Evolutionary conservation across 2,113 vertebrate genomes (phyloP).

Genomic region (Carollia perspicillata): DNA sequence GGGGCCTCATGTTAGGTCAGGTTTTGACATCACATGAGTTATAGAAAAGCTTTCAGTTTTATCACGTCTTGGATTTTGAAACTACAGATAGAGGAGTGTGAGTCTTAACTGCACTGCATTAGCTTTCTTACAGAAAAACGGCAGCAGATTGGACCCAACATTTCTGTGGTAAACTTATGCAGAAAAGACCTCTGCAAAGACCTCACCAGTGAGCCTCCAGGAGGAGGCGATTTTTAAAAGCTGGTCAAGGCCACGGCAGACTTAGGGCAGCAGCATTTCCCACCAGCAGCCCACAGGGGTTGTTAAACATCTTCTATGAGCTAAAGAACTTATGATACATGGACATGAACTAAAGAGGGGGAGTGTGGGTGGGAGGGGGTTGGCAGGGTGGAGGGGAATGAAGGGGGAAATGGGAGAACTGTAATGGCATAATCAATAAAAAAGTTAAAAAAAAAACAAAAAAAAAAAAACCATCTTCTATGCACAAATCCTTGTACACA

Average conservation of each 20-base stretch:
- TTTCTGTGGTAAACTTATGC: not conserved
- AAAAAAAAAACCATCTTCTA: no score
- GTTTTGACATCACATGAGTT: not conserved
- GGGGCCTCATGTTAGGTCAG: not conserved
- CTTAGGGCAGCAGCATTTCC: not conserved
- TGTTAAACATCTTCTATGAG: not conserved
- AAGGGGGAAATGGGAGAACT: no score
- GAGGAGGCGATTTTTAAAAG: not conserved
- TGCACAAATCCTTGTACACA: not conserved
- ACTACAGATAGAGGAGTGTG: not conserved
- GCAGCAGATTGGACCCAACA: not conserved
- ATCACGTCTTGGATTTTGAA: not conserved
- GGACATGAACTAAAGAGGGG: no score
- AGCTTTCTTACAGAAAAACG: not conserved
- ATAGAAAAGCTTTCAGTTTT: not conserved
- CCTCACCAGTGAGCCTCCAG: not conserved
- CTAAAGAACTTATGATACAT: no score
- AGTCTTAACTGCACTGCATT: not conserved
- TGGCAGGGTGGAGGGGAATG: no score
- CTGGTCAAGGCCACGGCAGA: not conserved
- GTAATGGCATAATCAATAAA: no score
- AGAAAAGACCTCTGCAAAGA: not conserved
- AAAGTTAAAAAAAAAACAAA: no score
- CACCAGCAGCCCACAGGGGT: not conserved
- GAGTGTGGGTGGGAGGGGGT: no score